Evolutionary conservation across 2,797 vertebrate species (phyloP).

Genomic region (Enteromius treurensis): DNA sequence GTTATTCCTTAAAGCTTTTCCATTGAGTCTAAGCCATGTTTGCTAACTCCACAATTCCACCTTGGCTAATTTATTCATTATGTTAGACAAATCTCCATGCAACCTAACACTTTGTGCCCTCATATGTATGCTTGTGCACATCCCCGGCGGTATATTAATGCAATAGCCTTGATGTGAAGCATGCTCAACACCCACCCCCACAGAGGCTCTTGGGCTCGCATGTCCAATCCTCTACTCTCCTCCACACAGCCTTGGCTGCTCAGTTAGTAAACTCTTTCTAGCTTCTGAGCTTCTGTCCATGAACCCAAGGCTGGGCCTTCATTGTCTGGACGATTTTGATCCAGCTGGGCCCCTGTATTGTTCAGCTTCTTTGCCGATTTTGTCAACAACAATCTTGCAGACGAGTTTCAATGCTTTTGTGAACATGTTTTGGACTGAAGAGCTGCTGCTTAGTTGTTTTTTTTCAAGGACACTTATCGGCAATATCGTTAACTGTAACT

Average conservation of each 20-base stretch:
- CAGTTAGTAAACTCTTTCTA: not conserved
- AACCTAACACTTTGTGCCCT: conserved; percentile 27
- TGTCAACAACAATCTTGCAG: not conserved
- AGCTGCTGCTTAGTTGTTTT: not conserved
- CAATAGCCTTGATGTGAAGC: conserved; percentile 50
- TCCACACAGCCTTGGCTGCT: conserved; percentile 24
- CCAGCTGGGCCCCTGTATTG: conserved; percentile 26
- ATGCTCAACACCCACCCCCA: conserved; percentile 22
- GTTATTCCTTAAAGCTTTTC: conserved; percentile 14
- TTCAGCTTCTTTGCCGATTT: not conserved
- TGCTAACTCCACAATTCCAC: conserved; percentile 44
- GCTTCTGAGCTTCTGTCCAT: conserved; percentile 25
- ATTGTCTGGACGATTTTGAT: not conserved
- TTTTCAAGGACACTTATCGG: not conserved
- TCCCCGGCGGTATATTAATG: conserved; percentile 43
- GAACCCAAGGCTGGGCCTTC: conserved; percentile 15
- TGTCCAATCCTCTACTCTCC: conserved; percentile 11
- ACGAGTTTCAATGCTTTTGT: not conserved
- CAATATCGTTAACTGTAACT: not conserved
- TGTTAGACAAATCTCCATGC: conserved; percentile 27
- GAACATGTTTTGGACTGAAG: not conserved
- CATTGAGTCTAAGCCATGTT: conserved; percentile 15
- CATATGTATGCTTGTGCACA: conserved; percentile 48
- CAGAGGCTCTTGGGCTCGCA: conserved; percentile 11
- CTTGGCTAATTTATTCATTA: conserved; percentile 43